phyloP scores from a whole-genome alignment of 2,888 invertebrate species.

The Pachydiplax longipennis region DNA sequence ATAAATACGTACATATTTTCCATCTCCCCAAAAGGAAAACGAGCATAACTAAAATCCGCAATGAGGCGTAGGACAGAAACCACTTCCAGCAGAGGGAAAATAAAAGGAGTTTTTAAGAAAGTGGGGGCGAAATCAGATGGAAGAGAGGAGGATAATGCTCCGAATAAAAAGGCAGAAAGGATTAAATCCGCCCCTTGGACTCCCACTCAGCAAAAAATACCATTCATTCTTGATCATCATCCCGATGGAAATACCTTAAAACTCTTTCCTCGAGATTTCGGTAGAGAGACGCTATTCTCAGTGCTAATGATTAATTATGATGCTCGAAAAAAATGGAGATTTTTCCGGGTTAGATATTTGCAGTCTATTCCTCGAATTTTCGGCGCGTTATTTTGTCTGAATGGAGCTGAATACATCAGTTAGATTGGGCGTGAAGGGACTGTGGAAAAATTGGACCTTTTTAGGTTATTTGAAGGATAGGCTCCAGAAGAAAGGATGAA shows the following conservation, averaged over 20 bases:
- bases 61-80: slow-evolving; percentile 42
- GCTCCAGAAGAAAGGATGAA: too few relatives aligned
- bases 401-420: too few relatives aligned
- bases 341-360: not conserved
- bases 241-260: slow-evolving; percentile 42
- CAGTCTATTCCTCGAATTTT: not conserved
- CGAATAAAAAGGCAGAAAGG: slow-evolving; percentile 33
- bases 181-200: not conserved
- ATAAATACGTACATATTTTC: slow-evolving; percentile 39
- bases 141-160: not conserved
- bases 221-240: slow-evolving; percentile 38
- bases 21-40: slow-evolving; percentile 24
- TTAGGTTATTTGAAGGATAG: too few relatives aligned
- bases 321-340: not conserved
- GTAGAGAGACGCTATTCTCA: slow-evolving; percentile 8
- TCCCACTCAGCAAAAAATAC: not conserved
- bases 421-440: too few relatives aligned
- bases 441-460: too few relatives aligned
- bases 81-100: slow-evolving; percentile 20
- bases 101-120: not conserved
- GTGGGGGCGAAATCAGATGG: not conserved
- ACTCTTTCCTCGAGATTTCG: slow-evolving; percentile 4
- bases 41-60: slow-evolving; percentile 44
- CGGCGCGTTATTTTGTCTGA: too few relatives aligned
- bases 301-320: slow-evolving; percentile 31